Conservation (phyloP, 2,113 vertebrate species). For the Etheostoma spectabile region DNA sequence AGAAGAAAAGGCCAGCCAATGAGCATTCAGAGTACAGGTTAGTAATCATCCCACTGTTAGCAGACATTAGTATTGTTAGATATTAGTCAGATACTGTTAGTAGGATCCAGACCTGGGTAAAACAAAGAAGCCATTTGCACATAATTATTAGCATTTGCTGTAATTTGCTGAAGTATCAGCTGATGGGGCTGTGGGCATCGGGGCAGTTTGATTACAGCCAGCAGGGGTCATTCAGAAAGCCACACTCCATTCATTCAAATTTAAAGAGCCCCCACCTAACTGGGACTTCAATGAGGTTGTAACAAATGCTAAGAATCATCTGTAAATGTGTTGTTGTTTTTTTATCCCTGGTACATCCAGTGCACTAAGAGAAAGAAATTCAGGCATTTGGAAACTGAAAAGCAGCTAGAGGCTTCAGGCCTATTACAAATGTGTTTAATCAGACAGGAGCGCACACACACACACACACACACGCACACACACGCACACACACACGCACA, state of each 20-base stretch:
- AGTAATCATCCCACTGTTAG: constrained; percentile 77
- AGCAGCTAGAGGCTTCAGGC: constrained; percentile 56
- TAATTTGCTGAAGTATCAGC: constrained; percentile 61
- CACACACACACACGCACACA: constrained; percentile 50
- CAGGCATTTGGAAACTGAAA: constrained; percentile 23
- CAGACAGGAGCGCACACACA: constrained; percentile 11
- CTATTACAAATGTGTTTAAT: constrained; percentile 33
- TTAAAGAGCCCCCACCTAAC: constrained; percentile 29
- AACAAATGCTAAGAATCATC: constrained; percentile 71
- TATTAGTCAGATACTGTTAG: constrained; percentile 78
- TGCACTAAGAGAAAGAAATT: constrained; percentile 30
- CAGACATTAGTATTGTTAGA: constrained; percentile 79
- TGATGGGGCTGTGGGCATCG: constrained; percentile 29
- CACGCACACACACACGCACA: constrained; percentile 22
- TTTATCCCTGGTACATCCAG: constrained; percentile 57
- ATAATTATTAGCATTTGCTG: constrained; percentile 72
- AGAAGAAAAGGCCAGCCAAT: constrained; percentile 63
- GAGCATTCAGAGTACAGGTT: constrained; percentile 72
- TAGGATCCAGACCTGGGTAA: constrained; percentile 68
- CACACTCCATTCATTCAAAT: constrained; percentile 58
- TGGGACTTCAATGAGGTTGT: constrained; percentile 4
- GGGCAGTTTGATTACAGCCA: constrained; percentile 51
- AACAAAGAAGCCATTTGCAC: constrained; percentile 66
- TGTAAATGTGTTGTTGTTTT: constrained; percentile 54
- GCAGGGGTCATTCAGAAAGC: constrained; percentile 57